These are phyloP conservation scores for Eleginops maclovinus DNA, from an alignment of 2,113 vertebrate species.

Conservation along the genomic window DNA sequence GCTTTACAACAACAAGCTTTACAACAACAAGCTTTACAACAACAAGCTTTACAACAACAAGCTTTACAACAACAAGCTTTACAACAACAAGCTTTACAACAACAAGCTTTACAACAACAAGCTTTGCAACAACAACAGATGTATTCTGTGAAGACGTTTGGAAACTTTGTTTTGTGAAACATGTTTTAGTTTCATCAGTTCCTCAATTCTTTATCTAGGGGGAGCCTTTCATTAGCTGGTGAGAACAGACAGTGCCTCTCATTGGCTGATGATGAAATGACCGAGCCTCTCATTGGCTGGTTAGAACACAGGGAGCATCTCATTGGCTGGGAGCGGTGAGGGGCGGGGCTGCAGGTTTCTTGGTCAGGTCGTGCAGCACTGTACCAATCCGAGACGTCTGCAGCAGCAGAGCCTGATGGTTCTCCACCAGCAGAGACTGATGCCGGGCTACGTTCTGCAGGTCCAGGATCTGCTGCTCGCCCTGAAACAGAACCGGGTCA, in stretches of 20 bases:
- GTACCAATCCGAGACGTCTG: slow-evolving; percentile 66
- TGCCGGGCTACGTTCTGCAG: slow-evolving; percentile 76
- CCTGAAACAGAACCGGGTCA: slow-evolving; percentile 38
- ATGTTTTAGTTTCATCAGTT: neutral
- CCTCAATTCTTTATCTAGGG: neutral
- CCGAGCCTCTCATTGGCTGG: neutral
- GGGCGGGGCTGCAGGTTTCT: slow-evolving; percentile 2
- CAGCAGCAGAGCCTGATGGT: slow-evolving; percentile 78
- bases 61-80: neutral
- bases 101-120: neutral
- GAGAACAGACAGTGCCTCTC: too few species aligned
- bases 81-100: neutral
- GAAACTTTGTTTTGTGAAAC: neutral
- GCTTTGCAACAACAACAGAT: neutral
- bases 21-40: neutral
- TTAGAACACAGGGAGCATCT: neutral
- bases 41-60: neutral
- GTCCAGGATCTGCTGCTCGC: slow-evolving; percentile 65
- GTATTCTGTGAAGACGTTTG: neutral
- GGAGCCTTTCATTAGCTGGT: too few species aligned
- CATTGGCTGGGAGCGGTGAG: neutral
- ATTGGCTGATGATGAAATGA: too few species aligned
- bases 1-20: neutral
- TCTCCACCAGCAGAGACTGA: slow-evolving; percentile 83
- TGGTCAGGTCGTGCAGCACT: slow-evolving; percentile 54